Conservation (phyloP, 2,113 vertebrate genomes). For the Bubo scandiacus region DNA sequence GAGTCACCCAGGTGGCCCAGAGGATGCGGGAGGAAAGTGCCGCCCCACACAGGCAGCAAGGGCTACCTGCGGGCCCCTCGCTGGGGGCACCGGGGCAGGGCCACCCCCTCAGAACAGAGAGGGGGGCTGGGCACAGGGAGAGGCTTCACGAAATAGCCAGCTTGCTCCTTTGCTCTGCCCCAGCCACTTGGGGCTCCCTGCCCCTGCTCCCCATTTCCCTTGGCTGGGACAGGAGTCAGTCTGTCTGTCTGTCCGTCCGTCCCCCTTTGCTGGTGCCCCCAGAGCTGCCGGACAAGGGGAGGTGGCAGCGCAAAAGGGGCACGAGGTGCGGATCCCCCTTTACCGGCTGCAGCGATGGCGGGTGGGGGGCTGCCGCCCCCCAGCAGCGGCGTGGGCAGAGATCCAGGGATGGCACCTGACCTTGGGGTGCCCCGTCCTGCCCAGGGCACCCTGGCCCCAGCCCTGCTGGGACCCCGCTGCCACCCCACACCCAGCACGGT, state of each 20-base stretch:
- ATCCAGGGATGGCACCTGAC: accelerated
- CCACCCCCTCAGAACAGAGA: neutral
- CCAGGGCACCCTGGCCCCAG: neutral
- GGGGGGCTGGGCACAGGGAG: neutral
- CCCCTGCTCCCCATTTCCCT: neutral
- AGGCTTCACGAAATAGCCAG: neutral
- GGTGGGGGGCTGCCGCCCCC: accelerated
- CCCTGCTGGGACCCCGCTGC: accelerated
- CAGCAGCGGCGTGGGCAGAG: accelerated
- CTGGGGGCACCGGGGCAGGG: neutral
- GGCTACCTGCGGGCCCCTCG: accelerated
- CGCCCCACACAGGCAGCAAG: neutral
- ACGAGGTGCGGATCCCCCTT: neutral
- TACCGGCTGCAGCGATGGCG: neutral
- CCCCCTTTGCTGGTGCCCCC: neutral
- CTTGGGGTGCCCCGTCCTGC: neutral
- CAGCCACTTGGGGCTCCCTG: neutral
- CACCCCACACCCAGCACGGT: accelerated
- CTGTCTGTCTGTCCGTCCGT: neutral
- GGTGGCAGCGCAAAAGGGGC: accelerated
- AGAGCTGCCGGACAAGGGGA: neutral
- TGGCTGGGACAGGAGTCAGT: neutral
- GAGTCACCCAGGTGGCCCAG: neutral
- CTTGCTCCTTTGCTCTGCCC: neutral
- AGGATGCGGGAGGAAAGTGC: neutral